A percentile compares a stretch with the other conserved stretches of the same genome.
Conservation (phyloP, 2,797 vertebrate species). For the Mionectes olivaceus region DNA sequence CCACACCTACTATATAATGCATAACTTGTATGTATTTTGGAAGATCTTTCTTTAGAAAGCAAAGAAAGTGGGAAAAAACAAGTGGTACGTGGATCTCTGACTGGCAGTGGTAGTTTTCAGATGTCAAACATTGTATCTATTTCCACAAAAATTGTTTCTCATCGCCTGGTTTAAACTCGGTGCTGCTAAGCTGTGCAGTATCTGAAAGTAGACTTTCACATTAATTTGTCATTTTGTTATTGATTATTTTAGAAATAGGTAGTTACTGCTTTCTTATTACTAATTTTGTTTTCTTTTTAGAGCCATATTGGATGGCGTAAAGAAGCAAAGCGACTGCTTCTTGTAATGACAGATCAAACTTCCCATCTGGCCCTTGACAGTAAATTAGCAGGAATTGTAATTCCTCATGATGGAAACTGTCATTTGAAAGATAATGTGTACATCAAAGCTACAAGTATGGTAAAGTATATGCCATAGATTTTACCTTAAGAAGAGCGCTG, state of each 20-base stretch:
- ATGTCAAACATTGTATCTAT: neutral
- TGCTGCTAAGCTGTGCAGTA: neutral
- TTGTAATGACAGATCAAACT: conserved; percentile 98
- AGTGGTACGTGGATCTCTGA: neutral
- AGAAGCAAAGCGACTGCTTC: conserved; percentile 91
- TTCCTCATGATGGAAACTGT: conserved; percentile 92
- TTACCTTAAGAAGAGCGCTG: neutral
- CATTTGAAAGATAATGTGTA: conserved; percentile 94
- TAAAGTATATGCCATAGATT: conserved; percentile 77
- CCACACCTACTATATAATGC: neutral
- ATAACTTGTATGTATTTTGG: neutral
- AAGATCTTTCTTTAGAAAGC: neutral
- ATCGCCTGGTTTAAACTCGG: neutral
- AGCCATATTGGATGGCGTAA: conserved; percentile 92
- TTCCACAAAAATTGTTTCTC: neutral
- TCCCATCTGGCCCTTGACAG: conserved; percentile 97
- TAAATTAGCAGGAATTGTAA: conserved; percentile 93
- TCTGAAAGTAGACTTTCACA: neutral
- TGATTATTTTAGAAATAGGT: neutral
- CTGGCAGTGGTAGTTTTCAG: neutral
- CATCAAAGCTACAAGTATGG: conserved; percentile 90
- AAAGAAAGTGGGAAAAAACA: neutral
- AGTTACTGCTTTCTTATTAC: neutral
- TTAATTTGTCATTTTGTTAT: neutral
- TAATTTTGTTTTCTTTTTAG: conserved; percentile 77